Evolutionary conservation across 2,113 vertebrate species (phyloP).

Genomic region (Leucosticte australis): DNA sequence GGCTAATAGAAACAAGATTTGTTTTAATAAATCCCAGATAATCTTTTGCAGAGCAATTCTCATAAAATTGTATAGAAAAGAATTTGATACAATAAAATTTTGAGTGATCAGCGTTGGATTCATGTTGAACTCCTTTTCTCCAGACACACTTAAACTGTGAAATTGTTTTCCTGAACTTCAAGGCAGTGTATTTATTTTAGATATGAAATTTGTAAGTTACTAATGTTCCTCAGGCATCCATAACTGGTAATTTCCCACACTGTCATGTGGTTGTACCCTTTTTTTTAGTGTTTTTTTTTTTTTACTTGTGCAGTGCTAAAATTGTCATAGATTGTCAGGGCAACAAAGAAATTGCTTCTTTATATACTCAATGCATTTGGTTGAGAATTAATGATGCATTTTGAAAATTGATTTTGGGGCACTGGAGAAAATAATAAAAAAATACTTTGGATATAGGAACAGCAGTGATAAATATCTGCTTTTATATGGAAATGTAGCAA

Average conservation of each 20-base stretch:
- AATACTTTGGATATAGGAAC: not conserved
- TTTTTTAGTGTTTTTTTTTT: not conserved
- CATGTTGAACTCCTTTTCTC: not conserved
- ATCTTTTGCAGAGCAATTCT: not conserved
- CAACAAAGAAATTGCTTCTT: not conserved
- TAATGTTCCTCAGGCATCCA: not conserved
- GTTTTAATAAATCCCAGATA: not conserved
- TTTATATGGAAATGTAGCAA: not conserved
- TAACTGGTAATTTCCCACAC: not conserved
- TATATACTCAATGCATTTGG: not conserved
- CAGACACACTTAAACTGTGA: not conserved
- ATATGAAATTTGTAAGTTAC: not conserved
- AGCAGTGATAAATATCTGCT: not conserved
- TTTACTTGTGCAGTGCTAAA: not conserved
- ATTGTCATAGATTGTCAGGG: not conserved
- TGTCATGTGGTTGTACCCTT: not conserved
- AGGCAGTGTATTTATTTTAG: not conserved
- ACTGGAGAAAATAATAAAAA: not conserved
- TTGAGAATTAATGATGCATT: not conserved
- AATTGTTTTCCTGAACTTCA: not conserved
- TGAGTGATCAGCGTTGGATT: accelerated
- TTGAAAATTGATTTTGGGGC: not conserved
- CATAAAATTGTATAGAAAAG: not conserved
- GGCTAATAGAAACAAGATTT: not conserved
- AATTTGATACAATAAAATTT: not conserved